Evolutionary conservation across 2,888 invertebrate species (phyloP), one percentile per base, ranked within the genome.

Genomic region (Agriopis aurantiaria): DNA sequence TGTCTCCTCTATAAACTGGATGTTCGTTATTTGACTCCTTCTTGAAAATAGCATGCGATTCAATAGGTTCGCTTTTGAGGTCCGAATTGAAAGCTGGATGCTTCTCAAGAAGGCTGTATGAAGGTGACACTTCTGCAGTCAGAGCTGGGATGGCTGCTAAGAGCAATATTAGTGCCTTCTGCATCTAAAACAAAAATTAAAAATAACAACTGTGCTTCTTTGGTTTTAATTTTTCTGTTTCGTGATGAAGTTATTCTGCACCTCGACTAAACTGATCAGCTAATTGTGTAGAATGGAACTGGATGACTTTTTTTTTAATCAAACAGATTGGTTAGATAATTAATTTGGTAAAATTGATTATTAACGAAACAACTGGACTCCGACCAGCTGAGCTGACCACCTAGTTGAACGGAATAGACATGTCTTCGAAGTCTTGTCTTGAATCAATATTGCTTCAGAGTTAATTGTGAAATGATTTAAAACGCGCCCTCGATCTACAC

Each of bases 1-100:
- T 87, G 23, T 88, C 88, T 45, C 80, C 82, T 76, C 82, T 86
- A 65, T 89, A 94, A 7, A 94, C 84, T 9, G 93, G 94, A 73
- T 88, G 91, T 62, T 82, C 82, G 23, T 86, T 86, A 14, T 78
- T 80, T 0, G 72, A 61, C 9, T 87, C 86, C 51, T 88, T 89
- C 52, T 86, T 87, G 41, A 78, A 81, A 4, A 87, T 73, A 2
- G 75, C 73, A 61, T 87, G 85, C 0, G 85, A 79, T 63, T 85
- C 84, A 4, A 86, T 62, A 0, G 83, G 71, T 68, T 88, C 87
- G 1, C 81, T 79, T 62, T 79, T 83, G 1, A 83, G 61, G 40
- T 88, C 88, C 1, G 90, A 86, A 51, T 86, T 84, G 48, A 88
- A 85, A 0, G 77, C 76, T 7, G 81, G 68, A 62, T 87, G 82